Evolutionary conservation across 2,888 invertebrate genomes (phyloP), one percentile per base, ranked within the genome.

Genomic region (Pachliopta kotzebuea): DNA sequence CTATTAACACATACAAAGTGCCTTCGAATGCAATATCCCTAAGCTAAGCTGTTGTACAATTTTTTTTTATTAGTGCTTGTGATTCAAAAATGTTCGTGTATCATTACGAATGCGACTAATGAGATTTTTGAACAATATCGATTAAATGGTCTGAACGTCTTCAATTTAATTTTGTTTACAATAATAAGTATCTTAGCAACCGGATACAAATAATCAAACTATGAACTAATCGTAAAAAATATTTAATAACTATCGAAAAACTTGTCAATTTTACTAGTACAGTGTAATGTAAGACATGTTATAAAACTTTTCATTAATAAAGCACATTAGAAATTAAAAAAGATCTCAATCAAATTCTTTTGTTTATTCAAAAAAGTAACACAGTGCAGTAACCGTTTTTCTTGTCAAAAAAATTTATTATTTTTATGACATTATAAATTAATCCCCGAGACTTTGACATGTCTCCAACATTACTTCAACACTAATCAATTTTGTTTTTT

Each of bases 151-250:
- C 52, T 24, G 29, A 49, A 21, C 49, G 59, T 42, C 26, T 31
- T 60, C 7, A 18, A 26, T 80, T 75, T 42, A 24, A 79, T 79
- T 81, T 76, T 86, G 87, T 87, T 88, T 86, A 86, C 85, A 80
- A 83, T 78, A 78, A 84, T 84, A 88, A 84, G 86, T 87, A 84
- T 76, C 86, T 69, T 86, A 87, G 86, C 86, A 87, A 88, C 87
- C 87, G 77, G 72, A 73, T 74, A 70, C 23, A 11, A 59, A 63
- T 54, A 23, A 31, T 31, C 21, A 26, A n/a, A 61, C n/a, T 20
- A 18, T 49, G 18, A 2, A 52, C 9, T 14, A 23, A 7, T 2
- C 11, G 37, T 3, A 37, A 37, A 37, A 37, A 37, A 37, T 37
- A 37, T 3, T 14, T 14, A 52, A 52, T 21, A 52, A 52, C 18